phyloP scores from a whole-genome alignment of 2,888 invertebrate genomes.

The Ennomos quercinarius region DNA sequence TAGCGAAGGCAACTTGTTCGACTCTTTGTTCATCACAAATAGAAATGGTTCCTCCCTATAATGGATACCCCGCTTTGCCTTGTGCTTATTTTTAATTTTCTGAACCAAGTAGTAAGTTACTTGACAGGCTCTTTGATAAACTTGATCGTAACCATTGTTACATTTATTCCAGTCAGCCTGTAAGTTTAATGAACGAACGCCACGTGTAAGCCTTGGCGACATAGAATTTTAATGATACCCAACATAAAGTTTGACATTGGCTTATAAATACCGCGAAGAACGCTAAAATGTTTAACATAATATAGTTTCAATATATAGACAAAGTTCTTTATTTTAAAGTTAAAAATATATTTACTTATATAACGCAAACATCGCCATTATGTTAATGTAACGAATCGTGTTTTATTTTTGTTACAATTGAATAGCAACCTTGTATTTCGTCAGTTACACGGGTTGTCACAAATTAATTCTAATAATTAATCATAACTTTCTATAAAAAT shows the following conservation, averaged over 20 bases:
- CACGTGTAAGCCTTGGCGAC: no score
- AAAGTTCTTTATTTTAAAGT: not conserved
- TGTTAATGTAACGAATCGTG: not conserved
- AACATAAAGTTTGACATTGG: no score
- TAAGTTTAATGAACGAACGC: no score
- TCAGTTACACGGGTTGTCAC: constrained; percentile 12
- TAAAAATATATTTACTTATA: no score
- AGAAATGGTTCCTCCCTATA: constrained; percentile 58
- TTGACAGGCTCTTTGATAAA: constrained; percentile 32
- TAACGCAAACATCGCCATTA: not conserved
- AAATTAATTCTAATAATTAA: constrained; percentile 4
- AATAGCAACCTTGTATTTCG: constrained; percentile 2
- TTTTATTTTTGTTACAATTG: not conserved
- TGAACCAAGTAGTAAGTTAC: constrained; percentile 37
- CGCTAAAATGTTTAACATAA: not conserved
- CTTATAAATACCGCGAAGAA: no score
- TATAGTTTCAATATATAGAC: not conserved
- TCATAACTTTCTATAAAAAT: constrained; percentile 32
- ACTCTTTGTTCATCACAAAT: constrained; percentile 73
- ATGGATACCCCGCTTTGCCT: constrained; percentile 46
- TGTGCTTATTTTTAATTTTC: constrained; percentile 35
- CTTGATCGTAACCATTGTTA: not conserved
- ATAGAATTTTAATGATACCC: no score
- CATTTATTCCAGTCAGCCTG: not conserved
- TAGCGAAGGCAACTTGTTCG: constrained; percentile 64